A percentile compares a stretch with the other conserved stretches of the same genome.
Evolutionary conservation across 2,888 invertebrate species (phyloP).

Genomic region (Biston stratarius): DNA sequence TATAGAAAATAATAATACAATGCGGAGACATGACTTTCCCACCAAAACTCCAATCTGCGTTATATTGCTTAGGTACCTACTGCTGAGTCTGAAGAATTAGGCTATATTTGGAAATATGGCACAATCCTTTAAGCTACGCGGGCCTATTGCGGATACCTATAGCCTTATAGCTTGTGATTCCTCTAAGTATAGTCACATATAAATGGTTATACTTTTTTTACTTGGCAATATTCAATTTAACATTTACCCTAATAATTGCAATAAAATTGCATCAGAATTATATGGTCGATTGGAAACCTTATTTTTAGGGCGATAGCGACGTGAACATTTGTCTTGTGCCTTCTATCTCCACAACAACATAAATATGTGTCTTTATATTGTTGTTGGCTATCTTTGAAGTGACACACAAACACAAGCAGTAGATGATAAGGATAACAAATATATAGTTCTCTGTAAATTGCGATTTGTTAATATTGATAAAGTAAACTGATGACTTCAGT

Average conservation of each 20-base stretch:
- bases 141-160: no score
- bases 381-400: slow-evolving; percentile 31
- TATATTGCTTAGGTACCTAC: no score
- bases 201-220: no score
- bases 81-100: no score
- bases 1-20: no score
- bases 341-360: slow-evolving; percentile 8
- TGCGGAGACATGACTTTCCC: no score
- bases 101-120: no score
- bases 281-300: background rate
- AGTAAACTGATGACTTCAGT: background rate
- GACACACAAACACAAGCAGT: slow-evolving; percentile 25
- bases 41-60: no score
- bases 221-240: background rate
- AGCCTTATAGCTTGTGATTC: no score
- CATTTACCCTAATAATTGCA: background rate
- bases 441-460: slow-evolving; percentile 16
- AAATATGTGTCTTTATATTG: slow-evolving; percentile 28
- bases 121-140: no score
- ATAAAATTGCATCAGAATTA: no score
- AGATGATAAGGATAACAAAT: slow-evolving; percentile 23
- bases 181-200: no score
- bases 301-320: slow-evolving; percentile 3
- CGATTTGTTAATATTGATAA: slow-evolving; percentile 21
- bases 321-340: background rate